Evolutionary conservation across 2,888 invertebrate genomes (phyloP).

Genomic region (Ophion obscuratus): DNA sequence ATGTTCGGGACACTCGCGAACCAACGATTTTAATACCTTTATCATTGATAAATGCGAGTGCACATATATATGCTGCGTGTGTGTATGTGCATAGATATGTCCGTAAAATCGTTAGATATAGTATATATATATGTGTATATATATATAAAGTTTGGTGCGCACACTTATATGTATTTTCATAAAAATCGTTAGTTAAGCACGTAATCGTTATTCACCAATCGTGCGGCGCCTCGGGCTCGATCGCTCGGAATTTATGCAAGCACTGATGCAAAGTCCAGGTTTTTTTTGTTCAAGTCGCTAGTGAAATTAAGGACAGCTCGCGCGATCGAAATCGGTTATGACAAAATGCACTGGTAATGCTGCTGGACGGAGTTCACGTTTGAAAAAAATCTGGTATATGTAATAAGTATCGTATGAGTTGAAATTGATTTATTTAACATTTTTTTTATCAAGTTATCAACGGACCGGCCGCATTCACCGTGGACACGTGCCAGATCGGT

Average conservation of each 20-base stretch:
- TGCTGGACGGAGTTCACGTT: conserved; percentile 11
- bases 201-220: conserved; percentile 58
- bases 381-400: conserved; percentile 2
- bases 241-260: conserved; percentile 44
- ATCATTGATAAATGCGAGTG: not conserved
- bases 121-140: too few species aligned
- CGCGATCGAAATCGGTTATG: conserved; percentile 56
- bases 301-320: conserved; percentile 56
- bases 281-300: conserved; percentile 23
- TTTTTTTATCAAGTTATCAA: conserved; percentile 2
- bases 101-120: not conserved
- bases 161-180: not conserved
- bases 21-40: not conserved
- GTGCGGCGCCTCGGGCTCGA: conserved; percentile 46
- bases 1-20: conserved; percentile 26
- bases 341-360: conserved; percentile 25
- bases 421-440: conserved; percentile 5
- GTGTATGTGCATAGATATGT: conserved; percentile 5
- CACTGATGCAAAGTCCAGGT: conserved; percentile 31
- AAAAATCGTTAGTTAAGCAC: conserved; percentile 39
- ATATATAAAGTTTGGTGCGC: not conserved
- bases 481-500: not conserved
- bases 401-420: not conserved
- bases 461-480: conserved; percentile 6
- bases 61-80: not conserved